These are phyloP conservation scores for Axea sp. DNA, from an alignment of 2,888 invertebrate genomes.

Conservation along the genomic window DNA sequence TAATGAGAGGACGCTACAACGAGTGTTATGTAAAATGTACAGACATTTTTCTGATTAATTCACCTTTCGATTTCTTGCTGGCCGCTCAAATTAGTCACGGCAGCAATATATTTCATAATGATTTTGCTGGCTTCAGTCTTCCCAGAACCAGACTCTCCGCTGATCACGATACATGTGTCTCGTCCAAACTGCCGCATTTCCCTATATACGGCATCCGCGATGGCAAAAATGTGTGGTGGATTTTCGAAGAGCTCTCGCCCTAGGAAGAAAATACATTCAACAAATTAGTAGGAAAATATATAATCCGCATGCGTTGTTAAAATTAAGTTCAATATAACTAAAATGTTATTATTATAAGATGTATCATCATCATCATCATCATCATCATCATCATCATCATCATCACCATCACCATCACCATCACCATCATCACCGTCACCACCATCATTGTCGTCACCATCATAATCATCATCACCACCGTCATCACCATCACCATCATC, in stretches of 20 bases:
- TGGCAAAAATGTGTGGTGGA: slow-evolving; percentile 98
- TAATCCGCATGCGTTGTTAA: too few species aligned
- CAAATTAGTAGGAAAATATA: too few species aligned
- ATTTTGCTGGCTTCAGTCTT: slow-evolving; percentile 99
- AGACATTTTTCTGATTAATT: slow-evolving; percentile 12
- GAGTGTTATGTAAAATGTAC: slow-evolving; percentile 41
- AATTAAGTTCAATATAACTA: too few species aligned
- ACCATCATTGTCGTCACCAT: too few species aligned
- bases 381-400: too few species aligned
- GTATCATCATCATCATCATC: too few species aligned
- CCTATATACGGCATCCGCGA: slow-evolving; percentile 97
- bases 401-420: too few species aligned
- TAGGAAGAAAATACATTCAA: slow-evolving; percentile 66
- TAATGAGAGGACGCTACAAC: slow-evolving; percentile 28
- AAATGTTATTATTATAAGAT: too few species aligned
- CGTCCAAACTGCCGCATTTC: slow-evolving; percentile 93
- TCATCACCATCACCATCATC: too few species aligned
- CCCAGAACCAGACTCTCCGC: slow-evolving; percentile 98
- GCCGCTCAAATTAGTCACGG: slow-evolving; percentile 94
- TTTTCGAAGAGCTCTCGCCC: slow-evolving; percentile 98
- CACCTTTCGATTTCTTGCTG: slow-evolving; percentile 98
- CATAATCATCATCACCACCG: too few species aligned
- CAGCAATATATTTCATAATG: slow-evolving; percentile 99
- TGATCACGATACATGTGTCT: slow-evolving; percentile 98
- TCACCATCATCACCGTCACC: too few species aligned